phyloP scores from a whole-genome alignment of 1,140 invertebrate species.

The Camponotus pennsylvanicus region DNA sequence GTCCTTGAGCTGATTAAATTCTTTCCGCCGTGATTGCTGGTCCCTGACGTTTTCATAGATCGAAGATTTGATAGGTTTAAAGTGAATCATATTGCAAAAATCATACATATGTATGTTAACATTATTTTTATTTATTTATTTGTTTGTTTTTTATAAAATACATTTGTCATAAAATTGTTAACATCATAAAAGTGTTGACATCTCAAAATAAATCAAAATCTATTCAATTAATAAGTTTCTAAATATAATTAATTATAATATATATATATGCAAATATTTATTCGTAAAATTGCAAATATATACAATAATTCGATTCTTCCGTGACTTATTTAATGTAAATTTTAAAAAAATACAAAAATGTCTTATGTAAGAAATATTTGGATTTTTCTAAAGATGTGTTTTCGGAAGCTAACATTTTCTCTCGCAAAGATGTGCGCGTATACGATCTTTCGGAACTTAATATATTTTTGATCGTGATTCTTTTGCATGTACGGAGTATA shows the following conservation, averaged over 20 bases:
- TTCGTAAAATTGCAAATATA: background rate
- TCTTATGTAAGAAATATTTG: background rate
- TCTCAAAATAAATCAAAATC: background rate
- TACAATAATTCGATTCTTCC: background rate
- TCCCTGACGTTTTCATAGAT: conserved; percentile 51
- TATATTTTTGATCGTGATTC: conserved; percentile 65
- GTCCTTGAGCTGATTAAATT: conserved; percentile 74
- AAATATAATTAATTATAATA: background rate
- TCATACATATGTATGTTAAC: background rate
- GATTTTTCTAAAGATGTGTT: background rate
- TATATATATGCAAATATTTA: background rate
- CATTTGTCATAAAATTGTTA: background rate
- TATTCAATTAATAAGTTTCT: background rate
- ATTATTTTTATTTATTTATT: conserved; percentile 11
- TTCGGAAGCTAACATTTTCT: conserved; percentile 43
- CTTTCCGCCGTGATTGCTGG: conserved; percentile 70
- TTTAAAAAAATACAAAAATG: background rate
- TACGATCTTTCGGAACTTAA: conserved; percentile 53
- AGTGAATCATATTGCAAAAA: background rate
- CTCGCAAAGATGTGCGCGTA: background rate
- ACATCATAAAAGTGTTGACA: too few relatives aligned
- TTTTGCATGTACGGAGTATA: conserved; percentile 50
- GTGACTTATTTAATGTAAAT: background rate
- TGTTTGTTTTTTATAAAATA: background rate
- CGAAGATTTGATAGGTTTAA: conserved; percentile 7